Evolutionary conservation across 2,113 vertebrate species (phyloP).

Genomic region (Lagopus muta): DNA sequence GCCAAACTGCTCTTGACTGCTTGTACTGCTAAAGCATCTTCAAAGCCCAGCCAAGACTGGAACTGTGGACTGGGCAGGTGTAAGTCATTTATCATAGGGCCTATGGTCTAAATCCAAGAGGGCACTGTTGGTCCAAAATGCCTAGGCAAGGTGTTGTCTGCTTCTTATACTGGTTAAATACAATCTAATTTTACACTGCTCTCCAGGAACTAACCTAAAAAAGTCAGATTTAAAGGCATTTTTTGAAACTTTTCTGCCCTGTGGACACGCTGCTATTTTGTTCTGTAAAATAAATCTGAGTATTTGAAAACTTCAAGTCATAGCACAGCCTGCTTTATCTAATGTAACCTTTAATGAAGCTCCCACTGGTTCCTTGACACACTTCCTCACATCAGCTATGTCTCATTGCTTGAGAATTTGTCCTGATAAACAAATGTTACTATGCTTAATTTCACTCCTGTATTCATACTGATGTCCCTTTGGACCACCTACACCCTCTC

Average conservation of each 20-base stretch:
- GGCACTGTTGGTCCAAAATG: background rate
- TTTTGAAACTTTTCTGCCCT: background rate
- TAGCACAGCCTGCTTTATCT: slow-evolving; percentile 33
- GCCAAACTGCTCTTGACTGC: background rate
- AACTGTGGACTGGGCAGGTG: rapidly evolving
- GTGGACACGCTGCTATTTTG: background rate
- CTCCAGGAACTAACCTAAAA: background rate
- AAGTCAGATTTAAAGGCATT: background rate
- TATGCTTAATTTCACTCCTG: slow-evolving; percentile 10
- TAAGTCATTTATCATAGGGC: background rate
- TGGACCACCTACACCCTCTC: slow-evolving; percentile 40
- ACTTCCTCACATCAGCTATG: background rate
- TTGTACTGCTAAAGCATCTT: background rate
- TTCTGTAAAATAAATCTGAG: background rate
- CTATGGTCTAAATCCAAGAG: background rate
- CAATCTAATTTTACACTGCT: background rate
- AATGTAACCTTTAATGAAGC: background rate
- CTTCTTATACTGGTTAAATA: background rate
- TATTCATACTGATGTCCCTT: background rate
- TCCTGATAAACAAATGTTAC: slow-evolving; percentile 57
- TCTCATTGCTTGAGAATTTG: slow-evolving; percentile 58
- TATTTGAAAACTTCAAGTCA: background rate
- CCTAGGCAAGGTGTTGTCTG: background rate
- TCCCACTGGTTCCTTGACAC: slow-evolving; percentile 5
- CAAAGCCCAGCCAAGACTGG: background rate